Evolutionary conservation across 2,113 vertebrate genomes (phyloP), one percentile per base, ranked within the genome.

Genomic region (Corythaixoides concolor): DNA sequence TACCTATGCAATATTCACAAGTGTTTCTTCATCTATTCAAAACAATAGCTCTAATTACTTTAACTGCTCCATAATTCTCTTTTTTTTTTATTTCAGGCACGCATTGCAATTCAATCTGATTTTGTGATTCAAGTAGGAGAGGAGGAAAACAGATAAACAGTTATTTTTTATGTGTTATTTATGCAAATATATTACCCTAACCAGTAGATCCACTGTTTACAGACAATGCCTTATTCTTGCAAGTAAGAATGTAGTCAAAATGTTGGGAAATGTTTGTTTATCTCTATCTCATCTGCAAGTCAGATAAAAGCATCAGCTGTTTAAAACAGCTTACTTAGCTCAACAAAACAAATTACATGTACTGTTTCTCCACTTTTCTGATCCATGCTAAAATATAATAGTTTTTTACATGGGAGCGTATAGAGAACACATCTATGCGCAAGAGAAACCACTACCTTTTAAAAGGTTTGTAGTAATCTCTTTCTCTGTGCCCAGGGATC

Each of bases 31-130:
- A 68, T 27, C 43, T 76, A 66, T 52, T 81, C 28, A 27, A 90
- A 78, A 82, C 53, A 89, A 89, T 41, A 92, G 22, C n/a, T 92
- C 28, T 35, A 85, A 95, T 90, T 76, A 74, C 43, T 86, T 84
- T 79, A 88, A 60, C 32, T n/a, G 21, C 55, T 91, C 33, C 26
- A 37, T 60, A n/a, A 35, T 39, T 60, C 64, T 84, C 62, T 39
- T 52, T 35, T 58, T 82, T 79, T 74, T 75, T 16, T 6, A 55
- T 83, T 55, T 75, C 45, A 62, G 13, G 12, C 58, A 66, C 6
- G 11, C 58, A 30, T 37, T 66, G 18, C 55, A 75, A 95, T 77
- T 78, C 63, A 76, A 7, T 55, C 39, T 74, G 88, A 50, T 60
- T 89, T 89, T 73, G 47, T 43, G 64, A 73, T 45, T 55, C 21